Evolutionary conservation across 2,888 invertebrate genomes (phyloP).

Genomic region (Lasioglossum morio): DNA sequence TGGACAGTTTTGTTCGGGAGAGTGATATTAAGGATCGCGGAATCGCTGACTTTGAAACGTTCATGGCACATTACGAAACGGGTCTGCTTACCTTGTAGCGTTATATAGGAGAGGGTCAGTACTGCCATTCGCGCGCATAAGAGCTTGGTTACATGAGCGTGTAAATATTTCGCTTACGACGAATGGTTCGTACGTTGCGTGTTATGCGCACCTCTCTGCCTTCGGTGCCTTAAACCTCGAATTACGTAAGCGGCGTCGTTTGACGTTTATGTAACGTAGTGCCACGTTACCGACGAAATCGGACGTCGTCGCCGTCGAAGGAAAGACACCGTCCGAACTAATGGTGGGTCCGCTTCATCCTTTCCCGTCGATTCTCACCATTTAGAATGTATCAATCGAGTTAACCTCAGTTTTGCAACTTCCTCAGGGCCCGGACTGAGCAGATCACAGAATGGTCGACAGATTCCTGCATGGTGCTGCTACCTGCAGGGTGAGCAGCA

Average conservation of each 20-base stretch:
- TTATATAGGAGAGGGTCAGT: constrained; percentile 69
- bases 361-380: neutral
- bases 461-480: neutral
- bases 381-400: neutral
- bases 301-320: constrained; percentile 33
- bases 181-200: constrained; percentile 70
- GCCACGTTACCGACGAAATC: constrained; percentile 72
- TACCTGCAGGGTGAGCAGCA: neutral
- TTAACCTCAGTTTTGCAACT: neutral
- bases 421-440: neutral
- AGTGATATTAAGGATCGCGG: constrained; percentile 20
- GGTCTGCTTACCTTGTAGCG: constrained; percentile 73
- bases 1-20: neutral
- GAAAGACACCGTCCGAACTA: constrained; percentile 24
- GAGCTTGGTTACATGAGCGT: constrained; percentile 77
- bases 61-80: constrained; percentile 73
- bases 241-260: constrained; percentile 74
- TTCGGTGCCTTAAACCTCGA: constrained; percentile 68
- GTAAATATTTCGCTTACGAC: constrained; percentile 80
- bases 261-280: constrained; percentile 75
- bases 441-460: neutral
- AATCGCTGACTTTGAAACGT: constrained; percentile 74
- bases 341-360: neutral
- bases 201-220: constrained; percentile 67
- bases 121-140: constrained; percentile 72